These are phyloP conservation scores for Neoarius graeffei DNA, from an alignment of 2,113 vertebrate species.

Conservation along the genomic window DNA sequence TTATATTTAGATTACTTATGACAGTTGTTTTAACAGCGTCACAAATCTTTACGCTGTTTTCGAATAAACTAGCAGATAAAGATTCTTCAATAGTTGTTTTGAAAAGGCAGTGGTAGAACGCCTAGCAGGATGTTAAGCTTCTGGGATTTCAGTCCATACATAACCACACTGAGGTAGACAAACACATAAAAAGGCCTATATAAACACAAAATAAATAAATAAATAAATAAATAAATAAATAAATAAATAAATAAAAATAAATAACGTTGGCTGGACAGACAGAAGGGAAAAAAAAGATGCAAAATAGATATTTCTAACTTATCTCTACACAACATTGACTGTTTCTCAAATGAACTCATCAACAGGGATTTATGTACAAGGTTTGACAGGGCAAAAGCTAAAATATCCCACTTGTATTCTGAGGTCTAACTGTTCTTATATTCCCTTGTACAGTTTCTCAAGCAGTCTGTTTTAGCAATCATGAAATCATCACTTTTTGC, in stretches of 20 bases:
- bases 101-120: constrained; percentile 31
- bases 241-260: no score
- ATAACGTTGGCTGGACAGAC: not conserved
- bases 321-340: constrained; percentile 26
- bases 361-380: constrained; percentile 44
- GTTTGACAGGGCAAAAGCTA: constrained; percentile 13
- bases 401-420: not conserved
- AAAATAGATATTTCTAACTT: constrained; percentile 29
- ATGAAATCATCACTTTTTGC: not conserved
- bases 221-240: not conserved
- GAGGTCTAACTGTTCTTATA: not conserved
- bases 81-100: not conserved
- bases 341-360: constrained; percentile 17
- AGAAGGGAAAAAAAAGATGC: constrained; percentile 10
- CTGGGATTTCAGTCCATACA: constrained; percentile 41
- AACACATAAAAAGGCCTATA: constrained; percentile 44
- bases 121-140: constrained; percentile 31
- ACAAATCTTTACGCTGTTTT: constrained; percentile 20
- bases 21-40: constrained; percentile 2
- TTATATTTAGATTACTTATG: constrained; percentile 4
- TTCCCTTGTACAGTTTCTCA: not conserved
- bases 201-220: constrained; percentile 20
- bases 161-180: constrained; percentile 58
- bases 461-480: not conserved
- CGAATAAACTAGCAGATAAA: constrained; percentile 14